A percentile compares a stretch with the other conserved stretches of the same genome.
These are phyloP conservation scores for Norana najaformis DNA, from an alignment of 2,888 invertebrate species.

Conservation along the genomic window DNA sequence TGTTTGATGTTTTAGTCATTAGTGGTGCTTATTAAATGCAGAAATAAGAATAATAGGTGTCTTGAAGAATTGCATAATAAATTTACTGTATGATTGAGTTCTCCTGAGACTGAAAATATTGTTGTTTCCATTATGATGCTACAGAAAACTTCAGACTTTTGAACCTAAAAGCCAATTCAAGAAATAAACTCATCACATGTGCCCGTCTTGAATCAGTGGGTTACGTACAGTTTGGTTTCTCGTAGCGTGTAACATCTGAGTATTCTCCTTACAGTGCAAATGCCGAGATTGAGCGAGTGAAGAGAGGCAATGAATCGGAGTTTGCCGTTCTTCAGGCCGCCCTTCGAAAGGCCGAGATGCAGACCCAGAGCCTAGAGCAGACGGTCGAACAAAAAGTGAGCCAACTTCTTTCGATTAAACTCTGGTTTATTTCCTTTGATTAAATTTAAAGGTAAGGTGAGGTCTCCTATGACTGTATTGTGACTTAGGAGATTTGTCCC, in stretches of 20 bases:
- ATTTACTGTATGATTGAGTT: neutral
- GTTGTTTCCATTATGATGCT: neutral
- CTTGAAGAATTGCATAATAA: neutral
- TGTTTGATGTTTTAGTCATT: too few relatives aligned
- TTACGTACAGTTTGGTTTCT: neutral
- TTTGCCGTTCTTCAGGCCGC: slow-evolving; percentile 82
- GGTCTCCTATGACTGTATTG: neutral
- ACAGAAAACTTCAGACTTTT: neutral
- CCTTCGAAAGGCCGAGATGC: slow-evolving; percentile 79
- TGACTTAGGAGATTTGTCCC: neutral
- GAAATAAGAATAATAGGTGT: too few relatives aligned
- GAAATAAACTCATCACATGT: neutral
- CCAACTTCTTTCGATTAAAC: neutral
- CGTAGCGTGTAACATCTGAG: neutral
- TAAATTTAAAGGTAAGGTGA: neutral
- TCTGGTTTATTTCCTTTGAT: neutral
- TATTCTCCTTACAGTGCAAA: slow-evolving; percentile 64
- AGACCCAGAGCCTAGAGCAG: slow-evolving; percentile 75
- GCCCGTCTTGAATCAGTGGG: neutral
- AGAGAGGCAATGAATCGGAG: slow-evolving; percentile 76
- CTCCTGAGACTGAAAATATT: neutral
- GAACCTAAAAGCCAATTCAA: neutral
- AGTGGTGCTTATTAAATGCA: too few relatives aligned
- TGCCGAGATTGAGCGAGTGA: slow-evolving; percentile 76
- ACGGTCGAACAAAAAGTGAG: slow-evolving; percentile 79